These are phyloP conservation scores for Aphelenchoides fujianensis DNA, from an alignment of 1,140 invertebrate species.

Conservation along the genomic window DNA sequence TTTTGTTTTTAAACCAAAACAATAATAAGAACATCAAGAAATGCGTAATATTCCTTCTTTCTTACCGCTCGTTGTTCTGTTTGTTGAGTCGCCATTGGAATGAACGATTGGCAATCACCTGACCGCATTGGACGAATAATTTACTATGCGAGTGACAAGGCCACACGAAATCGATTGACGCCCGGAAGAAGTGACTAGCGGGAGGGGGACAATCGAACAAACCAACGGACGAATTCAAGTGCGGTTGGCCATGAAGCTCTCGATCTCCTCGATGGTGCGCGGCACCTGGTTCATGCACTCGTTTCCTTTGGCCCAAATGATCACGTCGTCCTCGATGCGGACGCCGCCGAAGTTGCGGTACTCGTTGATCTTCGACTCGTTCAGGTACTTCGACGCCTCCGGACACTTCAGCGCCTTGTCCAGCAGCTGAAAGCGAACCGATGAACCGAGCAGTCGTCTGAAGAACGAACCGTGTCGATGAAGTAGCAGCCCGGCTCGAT, in stretches of 20 bases:
- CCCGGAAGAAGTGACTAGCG: too few species aligned
- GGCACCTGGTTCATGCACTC: slow-evolving; percentile 71
- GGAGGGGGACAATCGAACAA: too few species aligned
- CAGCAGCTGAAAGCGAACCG: slow-evolving; percentile 59
- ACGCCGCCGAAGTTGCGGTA: slow-evolving; percentile 80
- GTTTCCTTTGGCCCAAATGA: slow-evolving; percentile 77
- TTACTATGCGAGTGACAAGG: too few species aligned
- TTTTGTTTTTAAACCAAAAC: too few species aligned
- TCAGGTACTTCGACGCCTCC: slow-evolving; percentile 71
- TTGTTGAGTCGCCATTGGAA: too few species aligned
- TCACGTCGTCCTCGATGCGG: slow-evolving; percentile 90
- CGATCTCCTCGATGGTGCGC: slow-evolving; percentile 52
- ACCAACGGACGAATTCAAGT: too few species aligned
- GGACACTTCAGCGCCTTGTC: slow-evolving; percentile 66
- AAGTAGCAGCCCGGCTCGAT: slow-evolving; percentile 96
- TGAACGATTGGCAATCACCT: too few species aligned
- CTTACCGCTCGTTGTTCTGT: too few species aligned
- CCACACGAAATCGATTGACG: too few species aligned
- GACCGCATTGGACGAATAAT: too few species aligned
- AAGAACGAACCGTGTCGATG: slow-evolving; percentile 68
- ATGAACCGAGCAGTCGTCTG: slow-evolving; percentile 1
- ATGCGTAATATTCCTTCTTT: too few species aligned
- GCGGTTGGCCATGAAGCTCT: slow-evolving; percentile 38
- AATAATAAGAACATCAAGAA: too few species aligned
- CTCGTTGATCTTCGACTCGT: slow-evolving; percentile 71